Conservation (phyloP, 2,797 vertebrate genomes). For the Cetoscarus ocellatus region DNA sequence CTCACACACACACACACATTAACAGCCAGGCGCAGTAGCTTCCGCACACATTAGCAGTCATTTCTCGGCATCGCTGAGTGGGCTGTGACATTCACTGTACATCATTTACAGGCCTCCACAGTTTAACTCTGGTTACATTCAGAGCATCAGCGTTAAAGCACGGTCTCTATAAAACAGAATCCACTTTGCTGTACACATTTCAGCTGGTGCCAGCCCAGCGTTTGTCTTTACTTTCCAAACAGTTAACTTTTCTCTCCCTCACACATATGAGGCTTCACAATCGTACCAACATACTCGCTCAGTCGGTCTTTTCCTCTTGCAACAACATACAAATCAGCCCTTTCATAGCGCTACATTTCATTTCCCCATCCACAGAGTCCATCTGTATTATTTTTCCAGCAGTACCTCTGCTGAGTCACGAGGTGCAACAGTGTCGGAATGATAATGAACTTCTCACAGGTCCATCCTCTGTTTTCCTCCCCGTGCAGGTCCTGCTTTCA, state of each 20-base stretch:
- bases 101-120: slow-evolving; percentile 78
- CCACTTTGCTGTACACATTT: slow-evolving; percentile 54
- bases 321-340: slow-evolving; percentile 77
- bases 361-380: slow-evolving; percentile 30
- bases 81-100: slow-evolving; percentile 67
- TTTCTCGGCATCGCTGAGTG: slow-evolving; percentile 76
- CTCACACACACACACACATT: slow-evolving; percentile 12
- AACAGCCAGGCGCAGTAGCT: slow-evolving; percentile 30
- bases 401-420: slow-evolving; percentile 54
- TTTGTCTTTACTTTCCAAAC: slow-evolving; percentile 59
- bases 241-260: slow-evolving; percentile 49
- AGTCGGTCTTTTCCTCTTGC: slow-evolving; percentile 36
- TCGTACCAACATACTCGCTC: slow-evolving; percentile 67
- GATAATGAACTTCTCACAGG: slow-evolving; percentile 49
- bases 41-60: slow-evolving; percentile 45
- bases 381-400: slow-evolving; percentile 30
- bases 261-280: slow-evolving; percentile 44
- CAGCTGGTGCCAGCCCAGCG: slow-evolving; percentile 89
- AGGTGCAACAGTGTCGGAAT: slow-evolving; percentile 47
- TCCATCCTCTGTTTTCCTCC: slow-evolving; percentile 33
- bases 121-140: slow-evolving; percentile 70
- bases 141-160: slow-evolving; percentile 45
- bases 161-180: slow-evolving; percentile 47
- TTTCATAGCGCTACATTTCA: slow-evolving; percentile 72
- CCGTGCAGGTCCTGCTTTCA: slow-evolving; percentile 26